These are phyloP conservation scores for Nyctalus aviator DNA, from an alignment of 2,797 vertebrate species.

Conservation along the genomic window DNA sequence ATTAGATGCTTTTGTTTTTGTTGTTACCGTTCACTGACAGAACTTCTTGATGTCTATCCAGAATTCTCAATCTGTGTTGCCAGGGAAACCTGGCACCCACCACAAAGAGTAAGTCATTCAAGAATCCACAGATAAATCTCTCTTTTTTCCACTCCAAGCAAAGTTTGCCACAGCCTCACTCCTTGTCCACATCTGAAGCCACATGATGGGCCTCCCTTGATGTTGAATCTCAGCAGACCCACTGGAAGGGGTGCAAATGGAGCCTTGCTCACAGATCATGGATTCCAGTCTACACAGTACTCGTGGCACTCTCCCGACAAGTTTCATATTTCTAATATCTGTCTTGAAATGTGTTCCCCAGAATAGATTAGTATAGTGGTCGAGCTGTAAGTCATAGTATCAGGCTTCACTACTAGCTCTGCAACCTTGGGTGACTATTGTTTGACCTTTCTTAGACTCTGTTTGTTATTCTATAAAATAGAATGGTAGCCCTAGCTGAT, in stretches of 20 bases:
- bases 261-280: neutral
- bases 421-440: neutral
- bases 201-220: neutral
- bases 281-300: neutral
- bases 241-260: neutral
- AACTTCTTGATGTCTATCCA: neutral
- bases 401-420: neutral
- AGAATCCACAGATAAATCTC: neutral
- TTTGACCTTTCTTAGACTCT: neutral
- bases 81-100: neutral
- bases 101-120: neutral
- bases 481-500: neutral
- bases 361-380: neutral
- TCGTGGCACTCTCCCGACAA: neutral
- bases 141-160: neutral
- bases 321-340: neutral
- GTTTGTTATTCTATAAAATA: slow-evolving; percentile 1
- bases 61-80: neutral
- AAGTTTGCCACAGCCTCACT: neutral
- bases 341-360: neutral
- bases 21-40: neutral
- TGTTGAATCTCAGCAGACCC: neutral
- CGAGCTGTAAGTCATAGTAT: neutral
- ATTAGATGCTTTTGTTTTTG: neutral
- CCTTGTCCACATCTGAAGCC: neutral